A percentile compares a stretch with the other conserved stretches of the same genome.
Conservation (phyloP, 2,888 invertebrate genomes). For the Stenichneumon culpator region DNA sequence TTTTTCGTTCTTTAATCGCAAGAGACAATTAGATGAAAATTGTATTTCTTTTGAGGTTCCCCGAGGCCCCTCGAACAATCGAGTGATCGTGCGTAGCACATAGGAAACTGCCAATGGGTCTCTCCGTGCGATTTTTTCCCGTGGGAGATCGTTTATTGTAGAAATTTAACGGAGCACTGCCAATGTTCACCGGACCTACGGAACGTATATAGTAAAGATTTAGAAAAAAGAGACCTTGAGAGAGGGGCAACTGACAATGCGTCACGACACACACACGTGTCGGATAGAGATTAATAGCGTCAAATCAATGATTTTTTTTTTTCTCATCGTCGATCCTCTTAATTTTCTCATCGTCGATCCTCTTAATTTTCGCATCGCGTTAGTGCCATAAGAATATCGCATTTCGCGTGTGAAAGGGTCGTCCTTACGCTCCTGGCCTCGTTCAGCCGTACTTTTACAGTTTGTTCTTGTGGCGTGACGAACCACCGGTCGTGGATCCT, state of each 20-base stretch:
- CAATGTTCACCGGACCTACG: slow-evolving; percentile 29
- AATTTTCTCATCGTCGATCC: slow-evolving; percentile 12
- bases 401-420: slow-evolving; percentile 31
- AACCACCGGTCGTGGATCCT: slow-evolving; percentile 54
- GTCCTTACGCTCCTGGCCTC: slow-evolving; percentile 52
- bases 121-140: slow-evolving; percentile 53
- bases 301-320: slow-evolving; percentile 27
- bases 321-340: slow-evolving; percentile 16
- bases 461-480: slow-evolving; percentile 66
- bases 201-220: neutral
- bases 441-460: slow-evolving; percentile 57
- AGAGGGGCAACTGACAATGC: slow-evolving; percentile 18
- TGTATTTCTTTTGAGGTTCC: slow-evolving; percentile 5
- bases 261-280: neutral
- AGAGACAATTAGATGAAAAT: neutral
- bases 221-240: neutral
- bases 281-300: slow-evolving; percentile 22
- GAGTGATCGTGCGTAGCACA: slow-evolving; percentile 4
- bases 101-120: slow-evolving; percentile 45
- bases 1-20: neutral
- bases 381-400: slow-evolving; percentile 60
- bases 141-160: slow-evolving; percentile 44
- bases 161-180: slow-evolving; percentile 44
- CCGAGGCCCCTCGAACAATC: slow-evolving; percentile 9
- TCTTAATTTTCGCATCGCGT: slow-evolving; percentile 41